phyloP scores from a whole-genome alignment of 2,113 vertebrate species.

The Cromileptes altivelis region DNA sequence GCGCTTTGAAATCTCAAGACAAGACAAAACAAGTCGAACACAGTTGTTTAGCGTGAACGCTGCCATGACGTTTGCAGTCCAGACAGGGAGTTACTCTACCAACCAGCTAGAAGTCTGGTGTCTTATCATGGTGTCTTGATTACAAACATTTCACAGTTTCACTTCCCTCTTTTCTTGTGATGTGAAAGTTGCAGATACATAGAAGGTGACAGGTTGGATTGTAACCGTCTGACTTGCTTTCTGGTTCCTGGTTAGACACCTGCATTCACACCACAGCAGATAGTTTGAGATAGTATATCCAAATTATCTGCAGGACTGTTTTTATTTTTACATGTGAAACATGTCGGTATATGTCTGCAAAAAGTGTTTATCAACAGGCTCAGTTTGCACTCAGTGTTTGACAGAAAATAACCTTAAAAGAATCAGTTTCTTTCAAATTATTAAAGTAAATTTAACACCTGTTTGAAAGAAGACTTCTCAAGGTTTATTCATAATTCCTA shows the following conservation, averaged over 20 bases:
- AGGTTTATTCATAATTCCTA: no score
- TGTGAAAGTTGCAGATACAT: not conserved
- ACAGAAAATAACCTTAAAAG: not conserved
- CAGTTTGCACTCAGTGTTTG: not conserved
- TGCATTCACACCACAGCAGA: not conserved
- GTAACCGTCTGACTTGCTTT: not conserved
- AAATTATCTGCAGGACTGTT: not conserved
- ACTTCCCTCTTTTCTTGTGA: not conserved
- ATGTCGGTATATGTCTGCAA: not conserved
- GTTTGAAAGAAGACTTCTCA: no score
- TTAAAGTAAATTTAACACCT: no score
- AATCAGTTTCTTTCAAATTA: no score
- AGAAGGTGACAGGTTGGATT: not conserved
- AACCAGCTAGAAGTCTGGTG: not conserved
- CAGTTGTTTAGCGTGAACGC: no score
- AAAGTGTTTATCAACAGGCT: not conserved
- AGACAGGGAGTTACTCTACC: not conserved
- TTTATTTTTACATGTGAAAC: not conserved
- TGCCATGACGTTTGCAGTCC: no score
- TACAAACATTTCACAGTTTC: no score
- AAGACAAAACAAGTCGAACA: no score
- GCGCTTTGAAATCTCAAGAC: no score
- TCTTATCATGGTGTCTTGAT: not conserved
- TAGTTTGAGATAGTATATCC: not conserved
- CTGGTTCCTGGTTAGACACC: not conserved